phyloP scores from a whole-genome alignment of 92 coral and sea anemone genomes.

The Porites rus region DNA sequence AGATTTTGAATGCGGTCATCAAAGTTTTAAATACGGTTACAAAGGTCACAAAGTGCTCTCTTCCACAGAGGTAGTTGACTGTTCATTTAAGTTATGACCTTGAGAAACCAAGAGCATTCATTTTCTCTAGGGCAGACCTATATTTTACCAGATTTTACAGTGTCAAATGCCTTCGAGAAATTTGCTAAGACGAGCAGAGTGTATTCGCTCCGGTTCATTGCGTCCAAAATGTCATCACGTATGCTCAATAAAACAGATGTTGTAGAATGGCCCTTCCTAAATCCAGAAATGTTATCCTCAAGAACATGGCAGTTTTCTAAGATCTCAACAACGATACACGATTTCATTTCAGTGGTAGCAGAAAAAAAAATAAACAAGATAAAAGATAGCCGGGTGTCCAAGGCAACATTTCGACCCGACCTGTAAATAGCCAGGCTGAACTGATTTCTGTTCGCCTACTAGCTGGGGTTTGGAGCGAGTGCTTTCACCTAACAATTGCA shows the following conservation, averaged over 20 bases:
- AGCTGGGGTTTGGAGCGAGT: too few relatives aligned
- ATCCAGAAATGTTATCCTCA: background rate
- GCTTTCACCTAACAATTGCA: too few relatives aligned
- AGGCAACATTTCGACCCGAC: too few relatives aligned
- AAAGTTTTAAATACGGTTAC: too few relatives aligned
- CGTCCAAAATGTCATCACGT: background rate
- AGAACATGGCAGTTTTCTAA: too few relatives aligned
- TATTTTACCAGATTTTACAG: background rate
- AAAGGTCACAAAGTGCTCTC: background rate
- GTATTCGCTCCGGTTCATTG: constrained; percentile 1
- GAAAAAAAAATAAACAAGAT: too few relatives aligned
- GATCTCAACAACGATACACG: too few relatives aligned
- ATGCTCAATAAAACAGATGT: background rate
- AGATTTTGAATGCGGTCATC: too few relatives aligned
- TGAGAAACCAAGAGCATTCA: constrained; percentile 10
- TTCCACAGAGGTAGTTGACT: background rate
- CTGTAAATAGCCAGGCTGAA: too few relatives aligned
- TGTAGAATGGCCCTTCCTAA: background rate
- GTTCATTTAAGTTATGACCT: constrained; percentile 9
- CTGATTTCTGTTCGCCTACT: too few relatives aligned
- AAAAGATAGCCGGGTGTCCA: too few relatives aligned
- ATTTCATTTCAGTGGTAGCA: too few relatives aligned
- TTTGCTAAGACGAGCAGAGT: background rate
- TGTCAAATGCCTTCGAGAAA: constrained; percentile 5
- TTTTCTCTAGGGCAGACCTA: background rate